Conservation (phyloP, 2,888 invertebrate species). For the Tholera decimalis region DNA sequence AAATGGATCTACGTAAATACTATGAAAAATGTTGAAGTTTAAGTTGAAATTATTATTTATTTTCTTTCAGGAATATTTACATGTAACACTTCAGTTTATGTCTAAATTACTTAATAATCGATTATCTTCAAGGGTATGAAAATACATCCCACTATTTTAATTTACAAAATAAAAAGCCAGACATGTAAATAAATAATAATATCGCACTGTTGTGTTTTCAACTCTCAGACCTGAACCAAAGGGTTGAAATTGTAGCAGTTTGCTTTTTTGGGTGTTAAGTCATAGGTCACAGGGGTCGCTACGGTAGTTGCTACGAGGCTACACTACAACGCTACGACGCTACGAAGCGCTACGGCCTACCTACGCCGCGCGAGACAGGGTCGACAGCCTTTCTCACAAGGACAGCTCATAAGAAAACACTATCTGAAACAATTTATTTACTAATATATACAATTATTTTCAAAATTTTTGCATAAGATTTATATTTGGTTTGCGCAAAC, state of each 20-base stretch:
- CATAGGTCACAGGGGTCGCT: slow-evolving; percentile 34
- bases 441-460: too few species aligned
- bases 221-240: neutral
- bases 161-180: too few species aligned
- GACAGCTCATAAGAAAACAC: slow-evolving; percentile 70
- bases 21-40: too few species aligned
- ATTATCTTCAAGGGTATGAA: too few species aligned
- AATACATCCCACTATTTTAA: too few species aligned
- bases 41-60: too few species aligned
- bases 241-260: neutral
- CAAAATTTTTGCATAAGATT: too few species aligned
- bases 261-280: neutral
- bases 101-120: too few species aligned
- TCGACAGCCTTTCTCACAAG: slow-evolving; percentile 60
- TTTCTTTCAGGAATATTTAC: too few species aligned
- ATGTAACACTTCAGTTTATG: too few species aligned
- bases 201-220: neutral
- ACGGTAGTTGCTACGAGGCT: slow-evolving; percentile 57
- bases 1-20: too few species aligned
- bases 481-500: too few species aligned
- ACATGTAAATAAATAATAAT: neutral
- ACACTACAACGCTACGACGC: slow-evolving; percentile 62
- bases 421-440: slow-evolving; percentile 58
- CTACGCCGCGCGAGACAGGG: slow-evolving; percentile 68
- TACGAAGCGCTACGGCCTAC: slow-evolving; percentile 69